Conservation (phyloP, 2,888 invertebrate genomes). For the Hirtodrosophila confusa region DNA sequence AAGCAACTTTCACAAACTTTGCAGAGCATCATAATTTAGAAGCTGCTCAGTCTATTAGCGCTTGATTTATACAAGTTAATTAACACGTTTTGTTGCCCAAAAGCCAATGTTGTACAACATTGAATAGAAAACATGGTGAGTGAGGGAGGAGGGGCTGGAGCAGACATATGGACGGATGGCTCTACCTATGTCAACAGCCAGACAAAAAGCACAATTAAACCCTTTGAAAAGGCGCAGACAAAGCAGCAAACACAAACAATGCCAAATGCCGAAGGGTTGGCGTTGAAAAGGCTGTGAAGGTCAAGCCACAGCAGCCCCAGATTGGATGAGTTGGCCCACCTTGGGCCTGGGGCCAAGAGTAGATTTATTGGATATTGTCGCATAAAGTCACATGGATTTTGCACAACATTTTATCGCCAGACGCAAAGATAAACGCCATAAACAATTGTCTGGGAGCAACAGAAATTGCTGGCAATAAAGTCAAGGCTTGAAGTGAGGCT, state of each 20-base stretch:
- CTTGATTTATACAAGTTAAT: slow-evolving; percentile 77
- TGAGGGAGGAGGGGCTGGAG: neutral
- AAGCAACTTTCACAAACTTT: slow-evolving; percentile 17
- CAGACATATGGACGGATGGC: slow-evolving; percentile 36
- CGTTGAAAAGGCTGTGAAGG: slow-evolving; percentile 53
- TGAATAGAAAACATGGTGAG: slow-evolving; percentile 12
- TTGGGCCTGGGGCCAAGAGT: slow-evolving; percentile 34
- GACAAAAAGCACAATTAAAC: slow-evolving; percentile 75
- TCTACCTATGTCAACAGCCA: slow-evolving; percentile 71
- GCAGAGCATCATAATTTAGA: slow-evolving; percentile 8
- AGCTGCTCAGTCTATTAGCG: slow-evolving; percentile 47
- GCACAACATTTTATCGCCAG: slow-evolving; percentile 72
- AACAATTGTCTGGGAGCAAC: slow-evolving; percentile 60
- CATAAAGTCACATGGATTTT: slow-evolving; percentile 72
- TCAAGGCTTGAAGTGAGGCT: neutral
- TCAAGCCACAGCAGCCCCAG: slow-evolving; percentile 38
- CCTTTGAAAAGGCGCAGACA: slow-evolving; percentile 67
- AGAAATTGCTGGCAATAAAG: slow-evolving; percentile 47
- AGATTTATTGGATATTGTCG: slow-evolving; percentile 81
- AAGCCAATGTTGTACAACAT: slow-evolving; percentile 33
- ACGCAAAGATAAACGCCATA: slow-evolving; percentile 72
- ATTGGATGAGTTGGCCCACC: slow-evolving; percentile 5
- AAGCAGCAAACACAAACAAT: slow-evolving; percentile 60
- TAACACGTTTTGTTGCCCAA: slow-evolving; percentile 66
- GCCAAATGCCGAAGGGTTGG: slow-evolving; percentile 33